A percentile compares a stretch with the other conserved stretches of the same genome.
phyloP scores from a whole-genome alignment of 1,140 invertebrate genomes.

The Orussus abietinus region DNA sequence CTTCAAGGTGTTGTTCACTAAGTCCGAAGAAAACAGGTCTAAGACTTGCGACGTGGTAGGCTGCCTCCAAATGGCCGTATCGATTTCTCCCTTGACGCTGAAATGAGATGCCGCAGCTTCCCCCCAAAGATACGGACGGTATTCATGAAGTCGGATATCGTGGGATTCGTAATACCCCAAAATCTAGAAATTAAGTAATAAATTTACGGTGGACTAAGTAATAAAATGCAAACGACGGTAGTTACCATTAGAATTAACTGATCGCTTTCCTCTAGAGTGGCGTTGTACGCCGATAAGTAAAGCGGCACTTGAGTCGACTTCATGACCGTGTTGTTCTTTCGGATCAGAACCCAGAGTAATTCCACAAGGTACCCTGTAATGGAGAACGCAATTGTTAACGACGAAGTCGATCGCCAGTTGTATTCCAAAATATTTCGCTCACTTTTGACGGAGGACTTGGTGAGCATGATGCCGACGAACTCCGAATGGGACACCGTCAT shows the following conservation, averaged over 20 bases:
- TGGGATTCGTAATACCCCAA: constrained; percentile 62
- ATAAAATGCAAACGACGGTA: constrained; percentile 2
- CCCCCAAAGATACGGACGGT: constrained; percentile 76
- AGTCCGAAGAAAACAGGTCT: constrained; percentile 63
- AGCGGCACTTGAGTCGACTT: constrained; percentile 63
- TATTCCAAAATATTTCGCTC: constrained; percentile 50
- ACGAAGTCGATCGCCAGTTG: too few relatives aligned
- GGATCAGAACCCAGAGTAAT: constrained; percentile 58
- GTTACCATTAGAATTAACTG: constrained; percentile 57
- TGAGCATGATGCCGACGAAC: constrained; percentile 64
- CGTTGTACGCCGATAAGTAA: constrained; percentile 68
- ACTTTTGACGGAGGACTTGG: constrained; percentile 45
- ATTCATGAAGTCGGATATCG: constrained; percentile 61
- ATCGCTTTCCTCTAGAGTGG: constrained; percentile 62
- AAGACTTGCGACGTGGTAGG: constrained; percentile 68
- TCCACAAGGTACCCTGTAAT: constrained; percentile 55
- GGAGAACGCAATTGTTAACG: constrained; percentile 7
- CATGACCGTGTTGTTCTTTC: constrained; percentile 61
- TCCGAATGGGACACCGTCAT: constrained; percentile 73
- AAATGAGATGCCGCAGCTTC: constrained; percentile 72
- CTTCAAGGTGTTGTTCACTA: constrained; percentile 63
- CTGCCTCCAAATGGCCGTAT: constrained; percentile 64
- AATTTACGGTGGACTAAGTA: too few relatives aligned
- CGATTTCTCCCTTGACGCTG: constrained; percentile 59
- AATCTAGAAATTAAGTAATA: constrained; percentile 41